These are phyloP conservation scores for Cheilosia vernalis DNA, from an alignment of 2,888 invertebrate genomes.

Conservation along the genomic window DNA sequence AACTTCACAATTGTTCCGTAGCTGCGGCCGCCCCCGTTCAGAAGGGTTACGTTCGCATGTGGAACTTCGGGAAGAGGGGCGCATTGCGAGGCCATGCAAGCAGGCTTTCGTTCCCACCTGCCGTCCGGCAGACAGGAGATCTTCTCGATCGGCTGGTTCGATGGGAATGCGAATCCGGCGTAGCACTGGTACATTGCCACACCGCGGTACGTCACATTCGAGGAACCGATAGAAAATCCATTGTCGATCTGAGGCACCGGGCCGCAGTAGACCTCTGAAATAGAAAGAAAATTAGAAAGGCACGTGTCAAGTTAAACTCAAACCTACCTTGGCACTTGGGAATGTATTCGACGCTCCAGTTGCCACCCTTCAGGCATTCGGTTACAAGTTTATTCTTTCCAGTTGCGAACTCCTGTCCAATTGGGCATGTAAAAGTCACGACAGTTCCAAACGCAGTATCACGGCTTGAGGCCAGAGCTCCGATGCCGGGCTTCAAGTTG, in stretches of 20 bases:
- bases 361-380: constrained; percentile 94
- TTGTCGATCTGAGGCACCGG: constrained; percentile 99
- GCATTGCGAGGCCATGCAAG: constrained; percentile 96
- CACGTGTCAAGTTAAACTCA: too few species aligned
- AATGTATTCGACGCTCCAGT: constrained; percentile 96
- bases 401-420: constrained; percentile 96
- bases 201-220: constrained; percentile 97
- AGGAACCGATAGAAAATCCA: constrained; percentile 97
- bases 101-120: constrained; percentile 95
- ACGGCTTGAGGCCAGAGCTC: constrained; percentile 94
- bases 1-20: constrained; percentile 96
- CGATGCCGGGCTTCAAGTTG: constrained; percentile 91
- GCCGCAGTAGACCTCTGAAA: constrained; percentile 94
- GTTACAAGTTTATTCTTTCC: constrained; percentile 93
- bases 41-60: constrained; percentile 92
- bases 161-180: constrained; percentile 96
- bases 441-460: constrained; percentile 96
- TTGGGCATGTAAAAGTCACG: constrained; percentile 95
- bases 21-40: constrained; percentile 95
- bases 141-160: constrained; percentile 93
- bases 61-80: constrained; percentile 93
- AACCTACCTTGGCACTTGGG: constrained; percentile 94
- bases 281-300: not conserved
- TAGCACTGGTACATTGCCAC: constrained; percentile 98
- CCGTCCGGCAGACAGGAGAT: constrained; percentile 95